Percentiles rank a stretch among this genome's conserved stretches.
Evolutionary conservation across 2,888 invertebrate species (phyloP).

Genomic region (Parochlus steinenii): DNA sequence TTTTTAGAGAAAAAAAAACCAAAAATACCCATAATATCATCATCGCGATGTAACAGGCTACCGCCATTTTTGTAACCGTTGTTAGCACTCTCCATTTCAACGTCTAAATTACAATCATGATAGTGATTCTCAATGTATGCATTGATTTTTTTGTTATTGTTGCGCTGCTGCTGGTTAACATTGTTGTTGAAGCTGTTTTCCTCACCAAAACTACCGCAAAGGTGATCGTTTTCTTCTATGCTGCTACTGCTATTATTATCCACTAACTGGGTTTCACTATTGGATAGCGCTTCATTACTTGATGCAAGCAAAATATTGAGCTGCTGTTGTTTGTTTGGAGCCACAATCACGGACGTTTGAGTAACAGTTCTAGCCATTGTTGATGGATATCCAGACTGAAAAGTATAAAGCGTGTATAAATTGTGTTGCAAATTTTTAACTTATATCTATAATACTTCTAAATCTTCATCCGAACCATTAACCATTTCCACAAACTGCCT

Average conservation of each 20-base stretch:
- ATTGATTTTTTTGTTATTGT: constrained; percentile 19
- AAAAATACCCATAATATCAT: too few species aligned
- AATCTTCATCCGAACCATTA: constrained; percentile 77
- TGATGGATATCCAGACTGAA: constrained; percentile 9
- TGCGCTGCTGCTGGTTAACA: constrained; percentile 17
- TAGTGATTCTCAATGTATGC: constrained; percentile 15
- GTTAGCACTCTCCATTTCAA: constrained; percentile 31
- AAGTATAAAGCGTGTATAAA: constrained; percentile 13
- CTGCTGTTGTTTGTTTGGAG: constrained; percentile 38
- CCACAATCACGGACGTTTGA: constrained; percentile 70
- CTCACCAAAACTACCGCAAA: constrained; percentile 21
- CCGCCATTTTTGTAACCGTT: not conserved
- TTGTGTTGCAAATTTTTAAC: constrained; percentile 21
- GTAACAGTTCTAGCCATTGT: constrained; percentile 39
- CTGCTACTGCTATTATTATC: constrained; percentile 19
- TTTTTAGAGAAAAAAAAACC: too few species aligned
- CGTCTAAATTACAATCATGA: constrained; percentile 19
- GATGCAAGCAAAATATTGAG: too few species aligned
- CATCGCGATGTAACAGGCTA: not conserved
- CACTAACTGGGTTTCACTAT: too few species aligned
- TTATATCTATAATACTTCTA: constrained; percentile 54
- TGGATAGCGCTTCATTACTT: too few species aligned
- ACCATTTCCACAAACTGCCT: constrained; percentile 99
- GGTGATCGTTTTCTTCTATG: constrained; percentile 23
- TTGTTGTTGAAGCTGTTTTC: constrained; percentile 28